Evolutionary conservation across 1,140 invertebrate species (phyloP).

Genomic region (Papilio xuthus): DNA sequence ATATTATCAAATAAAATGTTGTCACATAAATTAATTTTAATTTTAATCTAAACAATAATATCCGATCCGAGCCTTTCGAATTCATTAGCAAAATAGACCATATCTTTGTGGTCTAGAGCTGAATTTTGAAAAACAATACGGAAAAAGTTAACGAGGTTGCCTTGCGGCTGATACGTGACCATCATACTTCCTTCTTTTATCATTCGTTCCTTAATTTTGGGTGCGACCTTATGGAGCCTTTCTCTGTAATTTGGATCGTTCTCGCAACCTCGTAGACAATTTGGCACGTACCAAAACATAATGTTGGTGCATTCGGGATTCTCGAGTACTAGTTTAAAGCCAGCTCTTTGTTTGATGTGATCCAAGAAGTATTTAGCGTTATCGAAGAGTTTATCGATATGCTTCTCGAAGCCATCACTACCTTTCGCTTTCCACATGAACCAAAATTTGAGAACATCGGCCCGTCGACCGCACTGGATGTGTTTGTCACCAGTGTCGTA

Average conservation of each 20-base stretch:
- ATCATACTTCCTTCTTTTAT: conserved; percentile 97
- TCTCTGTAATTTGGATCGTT: conserved; percentile 84
- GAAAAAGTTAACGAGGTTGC: conserved; percentile 94
- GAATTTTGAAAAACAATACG: conserved; percentile 96
- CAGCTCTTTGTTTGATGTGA: conserved; percentile 85
- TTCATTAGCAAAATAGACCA: conserved; percentile 93
- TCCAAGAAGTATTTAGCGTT: conserved; percentile 87
- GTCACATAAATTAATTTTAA: conserved; percentile 39
- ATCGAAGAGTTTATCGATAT: conserved; percentile 90
- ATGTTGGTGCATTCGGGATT: conserved; percentile 96
- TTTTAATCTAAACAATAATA: conserved; percentile 63
- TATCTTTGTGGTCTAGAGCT: conserved; percentile 88
- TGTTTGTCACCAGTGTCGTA: conserved; percentile 97
- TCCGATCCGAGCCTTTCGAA: conserved; percentile 91
- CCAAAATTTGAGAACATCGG: conserved; percentile 98
- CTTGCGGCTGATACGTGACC: conserved; percentile 95
- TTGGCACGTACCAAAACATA: conserved; percentile 97
- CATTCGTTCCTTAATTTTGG: conserved; percentile 96
- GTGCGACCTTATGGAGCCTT: conserved; percentile 91
- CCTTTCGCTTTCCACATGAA: conserved; percentile 99
- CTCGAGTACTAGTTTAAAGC: conserved; percentile 88
- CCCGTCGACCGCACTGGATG: conserved; percentile 94
- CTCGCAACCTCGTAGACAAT: conserved; percentile 85
- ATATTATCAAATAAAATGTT: conserved; percentile 44
- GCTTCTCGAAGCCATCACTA: conserved; percentile 88